These are phyloP conservation scores for Biston betularia DNA, from an alignment of 2,888 invertebrate genomes.

Conservation along the genomic window DNA sequence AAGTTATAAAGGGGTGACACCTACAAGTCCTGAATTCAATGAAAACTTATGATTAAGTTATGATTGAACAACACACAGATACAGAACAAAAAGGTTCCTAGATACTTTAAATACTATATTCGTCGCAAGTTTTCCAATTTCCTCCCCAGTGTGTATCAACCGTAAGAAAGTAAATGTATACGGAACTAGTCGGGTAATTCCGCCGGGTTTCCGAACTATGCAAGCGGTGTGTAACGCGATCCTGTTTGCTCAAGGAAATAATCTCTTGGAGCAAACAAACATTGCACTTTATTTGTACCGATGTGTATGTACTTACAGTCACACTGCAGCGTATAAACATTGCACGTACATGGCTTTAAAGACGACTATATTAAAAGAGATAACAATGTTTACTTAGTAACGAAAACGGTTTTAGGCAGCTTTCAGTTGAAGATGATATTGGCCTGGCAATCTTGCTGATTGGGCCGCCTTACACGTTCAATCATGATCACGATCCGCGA, in stretches of 20 bases:
- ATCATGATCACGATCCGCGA: no score
- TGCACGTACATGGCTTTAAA: conserved; percentile 36
- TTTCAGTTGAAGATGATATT: conserved; percentile 13
- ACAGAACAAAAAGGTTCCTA: not conserved
- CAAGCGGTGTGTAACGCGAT: conserved; percentile 63
- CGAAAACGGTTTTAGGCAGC: conserved; percentile 22
- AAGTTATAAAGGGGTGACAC: not conserved
- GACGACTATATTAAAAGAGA: conserved; percentile 45
- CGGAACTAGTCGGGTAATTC: conserved; percentile 68
- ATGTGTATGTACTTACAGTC: conserved; percentile 60
- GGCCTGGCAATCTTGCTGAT: not conserved
- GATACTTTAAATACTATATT: conserved; percentile 4
- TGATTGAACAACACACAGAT: not conserved
- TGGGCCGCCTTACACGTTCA: no score
- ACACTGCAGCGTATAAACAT: conserved; percentile 51
- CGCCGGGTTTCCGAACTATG: conserved; percentile 63
- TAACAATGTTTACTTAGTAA: conserved; percentile 40
- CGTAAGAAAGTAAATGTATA: conserved; percentile 67
- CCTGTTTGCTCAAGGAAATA: conserved; percentile 76
- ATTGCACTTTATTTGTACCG: conserved; percentile 73
- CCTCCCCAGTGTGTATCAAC: conserved; percentile 48
- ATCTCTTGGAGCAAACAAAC: conserved; percentile 76
- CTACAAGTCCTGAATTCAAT: not conserved
- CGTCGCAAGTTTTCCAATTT: conserved; percentile 37
- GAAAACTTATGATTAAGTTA: not conserved